These are phyloP conservation scores for Apamea monoglypha DNA, from an alignment of 2,888 invertebrate genomes.

Conservation along the genomic window DNA sequence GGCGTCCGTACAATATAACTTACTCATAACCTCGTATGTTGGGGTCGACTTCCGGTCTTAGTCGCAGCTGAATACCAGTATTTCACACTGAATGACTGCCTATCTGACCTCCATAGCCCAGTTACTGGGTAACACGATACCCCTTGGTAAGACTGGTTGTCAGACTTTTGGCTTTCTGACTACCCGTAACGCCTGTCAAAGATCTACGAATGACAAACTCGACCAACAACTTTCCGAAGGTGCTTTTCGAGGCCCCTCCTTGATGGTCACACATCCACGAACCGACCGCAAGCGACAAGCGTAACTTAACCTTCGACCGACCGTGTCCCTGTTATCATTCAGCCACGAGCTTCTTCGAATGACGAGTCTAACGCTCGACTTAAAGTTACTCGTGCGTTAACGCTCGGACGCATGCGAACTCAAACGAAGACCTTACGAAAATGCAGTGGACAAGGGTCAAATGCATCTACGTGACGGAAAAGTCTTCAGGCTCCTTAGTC, in stretches of 20 bases:
- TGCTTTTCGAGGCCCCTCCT: neutral
- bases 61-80: no score
- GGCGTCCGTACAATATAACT: no score
- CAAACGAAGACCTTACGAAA: slow-evolving; percentile 7
- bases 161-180: neutral
- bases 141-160: neutral
- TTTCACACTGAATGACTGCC: no score
- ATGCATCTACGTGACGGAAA: neutral
- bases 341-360: neutral
- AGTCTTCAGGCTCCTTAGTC: neutral
- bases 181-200: neutral
- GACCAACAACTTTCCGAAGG: neutral
- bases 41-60: neutral
- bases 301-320: neutral
- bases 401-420: neutral
- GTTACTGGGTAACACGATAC: neutral
- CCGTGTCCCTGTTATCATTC: neutral
- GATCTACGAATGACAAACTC: neutral
- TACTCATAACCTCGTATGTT: neutral
- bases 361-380: slow-evolving; percentile 11
- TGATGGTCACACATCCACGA: neutral
- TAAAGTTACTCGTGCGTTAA: slow-evolving; percentile 3
- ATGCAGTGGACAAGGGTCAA: neutral
- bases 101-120: neutral
- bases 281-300: neutral